Evolutionary conservation across 2,797 vertebrate genomes (phyloP).

Genomic region (Muscicapa comitata): DNA sequence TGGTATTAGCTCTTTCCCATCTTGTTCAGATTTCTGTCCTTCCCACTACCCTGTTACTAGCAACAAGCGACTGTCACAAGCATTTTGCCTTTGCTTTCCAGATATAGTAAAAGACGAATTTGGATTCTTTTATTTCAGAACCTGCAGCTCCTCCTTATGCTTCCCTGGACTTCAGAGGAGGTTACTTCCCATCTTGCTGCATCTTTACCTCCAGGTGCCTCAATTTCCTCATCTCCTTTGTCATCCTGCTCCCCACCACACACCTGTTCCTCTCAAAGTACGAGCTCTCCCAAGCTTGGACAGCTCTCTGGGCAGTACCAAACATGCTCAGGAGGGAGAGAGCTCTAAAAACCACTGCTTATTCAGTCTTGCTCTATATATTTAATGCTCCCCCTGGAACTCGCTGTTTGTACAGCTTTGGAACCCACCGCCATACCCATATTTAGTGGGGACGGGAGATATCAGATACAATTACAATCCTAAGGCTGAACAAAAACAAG

Average conservation of each 20-base stretch:
- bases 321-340: not conserved
- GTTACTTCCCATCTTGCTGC: not conserved
- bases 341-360: not conserved
- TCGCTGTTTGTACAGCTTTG: not conserved
- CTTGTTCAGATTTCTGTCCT: not conserved
- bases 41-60: not conserved
- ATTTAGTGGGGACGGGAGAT: fast-evolving
- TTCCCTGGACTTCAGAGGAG: not conserved
- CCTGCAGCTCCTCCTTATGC: not conserved
- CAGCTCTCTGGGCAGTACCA: not conserved
- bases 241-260: not conserved
- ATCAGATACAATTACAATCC: not conserved
- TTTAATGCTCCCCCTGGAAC: not conserved
- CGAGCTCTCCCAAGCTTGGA: fast-evolving
- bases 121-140: not conserved
- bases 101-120: not conserved
- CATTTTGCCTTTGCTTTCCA: not conserved
- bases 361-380: not conserved
- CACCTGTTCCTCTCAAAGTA: not conserved
- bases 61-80: not conserved
- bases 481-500: not conserved
- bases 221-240: not conserved
- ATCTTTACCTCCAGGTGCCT: not conserved
- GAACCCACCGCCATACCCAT: not conserved
- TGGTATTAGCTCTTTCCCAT: not conserved